Evolutionary conservation across 64 coral and sea anemone species (phyloP).

Genomic region (Actinia tenebrosa): DNA sequence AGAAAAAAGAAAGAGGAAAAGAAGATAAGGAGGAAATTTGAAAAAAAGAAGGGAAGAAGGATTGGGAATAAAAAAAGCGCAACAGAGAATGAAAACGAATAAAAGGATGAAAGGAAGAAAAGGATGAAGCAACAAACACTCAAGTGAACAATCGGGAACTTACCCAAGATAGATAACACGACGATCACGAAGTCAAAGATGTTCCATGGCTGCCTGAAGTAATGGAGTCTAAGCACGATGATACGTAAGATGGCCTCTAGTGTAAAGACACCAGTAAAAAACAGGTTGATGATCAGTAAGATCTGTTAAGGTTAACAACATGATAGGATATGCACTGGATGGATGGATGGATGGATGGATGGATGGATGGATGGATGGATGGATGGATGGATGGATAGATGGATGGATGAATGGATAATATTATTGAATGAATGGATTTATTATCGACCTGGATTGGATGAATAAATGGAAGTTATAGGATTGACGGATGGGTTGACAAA

Average conservation of each 20-base stretch:
- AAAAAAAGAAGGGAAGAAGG: not conserved
- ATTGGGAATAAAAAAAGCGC: not conserved
- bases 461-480: not conserved
- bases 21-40: not conserved
- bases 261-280: conserved; percentile 85
- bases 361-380: not conserved
- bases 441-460: not conserved
- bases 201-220: conserved; percentile 86
- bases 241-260: conserved; percentile 73
- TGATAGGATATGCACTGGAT: not conserved
- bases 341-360: not conserved
- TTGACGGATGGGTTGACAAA: not conserved
- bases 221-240: conserved; percentile 58
- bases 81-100: not conserved
- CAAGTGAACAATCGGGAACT: not conserved
- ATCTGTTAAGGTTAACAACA: not conserved
- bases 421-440: no score
- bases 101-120: not conserved
- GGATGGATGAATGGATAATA: not conserved
- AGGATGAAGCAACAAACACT: not conserved
- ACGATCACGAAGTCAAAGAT: conserved; percentile 92
- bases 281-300: conserved; percentile 82
- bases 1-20: not conserved
- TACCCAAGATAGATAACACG: conserved; percentile 82
- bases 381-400: not conserved